These are phyloP conservation scores for Bombyx mandarina DNA, from an alignment of 1,140 invertebrate species.

Conservation along the genomic window DNA sequence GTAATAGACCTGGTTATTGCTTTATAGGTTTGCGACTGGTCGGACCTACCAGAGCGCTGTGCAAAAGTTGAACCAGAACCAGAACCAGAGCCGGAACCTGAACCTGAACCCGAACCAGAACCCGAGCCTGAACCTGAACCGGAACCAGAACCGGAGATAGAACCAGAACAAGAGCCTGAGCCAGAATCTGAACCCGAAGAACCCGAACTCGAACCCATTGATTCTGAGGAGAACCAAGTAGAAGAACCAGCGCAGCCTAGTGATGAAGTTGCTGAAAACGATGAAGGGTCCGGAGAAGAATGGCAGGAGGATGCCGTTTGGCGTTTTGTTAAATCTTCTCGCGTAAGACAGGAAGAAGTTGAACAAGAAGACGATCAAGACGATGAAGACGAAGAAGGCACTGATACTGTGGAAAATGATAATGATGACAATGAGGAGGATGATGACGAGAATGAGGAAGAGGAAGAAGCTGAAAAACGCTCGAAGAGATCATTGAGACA, in stretches of 20 bases:
- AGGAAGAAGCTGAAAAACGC: conserved; percentile 1
- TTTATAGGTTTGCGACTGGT: conserved; percentile 48
- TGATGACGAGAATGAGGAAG: conserved; percentile 7
- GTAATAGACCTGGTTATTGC: background rate
- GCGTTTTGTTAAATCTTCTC: conserved; percentile 15
- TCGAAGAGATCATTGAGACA: conserved; percentile 3
- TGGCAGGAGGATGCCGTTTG: conserved; percentile 17
- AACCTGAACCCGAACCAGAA: conserved; percentile 30
- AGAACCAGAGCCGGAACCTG: conserved; percentile 26
- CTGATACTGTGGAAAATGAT: conserved; percentile 3
- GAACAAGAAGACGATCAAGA: conserved; percentile 13
- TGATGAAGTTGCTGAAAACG: conserved; percentile 23
- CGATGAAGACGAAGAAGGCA: conserved; percentile 6
- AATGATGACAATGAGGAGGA: conserved; percentile 1
- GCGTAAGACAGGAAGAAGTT: conserved; percentile 10
- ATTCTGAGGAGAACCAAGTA: conserved; percentile 4
- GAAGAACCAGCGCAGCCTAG: conserved; percentile 5
- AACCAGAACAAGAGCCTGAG: conserved; percentile 19
- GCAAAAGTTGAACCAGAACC: conserved; percentile 23
- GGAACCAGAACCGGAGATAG: conserved; percentile 23
- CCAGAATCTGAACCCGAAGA: conserved; percentile 28
- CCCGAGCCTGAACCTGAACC: conserved; percentile 28
- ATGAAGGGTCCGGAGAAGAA: conserved; percentile 18
- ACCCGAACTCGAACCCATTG: conserved; percentile 15
- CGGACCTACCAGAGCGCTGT: conserved; percentile 32